Base-by-base conservation (phyloP, 64 coral and sea anemone genomes). In the Anthopleura sola region DNA sequence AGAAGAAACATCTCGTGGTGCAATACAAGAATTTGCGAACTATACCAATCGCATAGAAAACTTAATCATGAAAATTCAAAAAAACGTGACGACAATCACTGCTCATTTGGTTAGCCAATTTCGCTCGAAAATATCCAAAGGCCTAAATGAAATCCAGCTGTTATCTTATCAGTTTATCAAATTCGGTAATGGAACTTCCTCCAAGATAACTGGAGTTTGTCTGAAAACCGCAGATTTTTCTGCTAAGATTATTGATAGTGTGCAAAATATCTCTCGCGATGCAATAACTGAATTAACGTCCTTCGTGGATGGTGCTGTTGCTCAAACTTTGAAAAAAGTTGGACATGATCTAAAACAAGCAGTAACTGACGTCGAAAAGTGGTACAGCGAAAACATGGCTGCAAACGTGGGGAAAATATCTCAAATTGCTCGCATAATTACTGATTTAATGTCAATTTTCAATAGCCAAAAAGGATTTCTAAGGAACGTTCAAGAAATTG, bases 391-490 rank as follows among this genome's bases (percentile, higher is more conserved):
- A 4, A 90, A 90, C 62, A 33, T 94, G 15, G 81, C 79, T 82
- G 80, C 47, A 76, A 88, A 84, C 21, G 88, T 90, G n/a, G 92
- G 92, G 7, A 94, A 84, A 49, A 82, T 90, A 47, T 80, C 88
- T 38, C 79, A 82, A 20, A 86, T 94, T 53, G 87, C 92, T 15
- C 88, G 84, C 18, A 82, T 94, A 28, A 57, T 94, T 2, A 84
- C 92, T 31, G 92, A 94, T 39, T 68, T 94, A 54, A 82, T 90
- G n/a, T 94, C 92, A 78, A 68, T 94, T 68, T 74, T 94, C 36
- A 90, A 90, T 46, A 94, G 88, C 3, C 76, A 90, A 15, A 94
- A 94, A 83, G 92, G 92, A 7, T 94, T 94, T 60, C 48, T 94
- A 13, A 80, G 88, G 46, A 82, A 81, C 19, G 92, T 90, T 16